Percentiles rank a stretch among this genome's conserved stretches.
Conservation (phyloP, 2,888 invertebrate species). For the Prenolepis imparis region DNA sequence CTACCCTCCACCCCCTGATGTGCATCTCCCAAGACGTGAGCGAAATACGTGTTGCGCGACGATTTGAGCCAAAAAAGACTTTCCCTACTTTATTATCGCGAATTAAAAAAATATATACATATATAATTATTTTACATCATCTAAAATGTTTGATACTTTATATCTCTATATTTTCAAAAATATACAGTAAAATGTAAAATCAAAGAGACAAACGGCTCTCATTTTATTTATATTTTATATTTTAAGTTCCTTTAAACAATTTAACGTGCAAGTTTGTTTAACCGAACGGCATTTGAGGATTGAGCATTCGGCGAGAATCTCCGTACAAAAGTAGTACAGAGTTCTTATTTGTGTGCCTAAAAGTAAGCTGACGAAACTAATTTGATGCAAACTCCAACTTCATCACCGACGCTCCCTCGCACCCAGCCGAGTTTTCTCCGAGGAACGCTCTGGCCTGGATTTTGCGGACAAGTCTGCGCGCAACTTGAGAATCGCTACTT, state of each 20-base stretch:
- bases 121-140: neutral
- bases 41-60: slow-evolving; percentile 47
- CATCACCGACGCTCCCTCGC: slow-evolving; percentile 35
- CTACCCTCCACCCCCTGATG: neutral
- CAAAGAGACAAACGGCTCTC: neutral
- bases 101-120: neutral
- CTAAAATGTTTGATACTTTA: neutral
- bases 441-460: slow-evolving; percentile 36
- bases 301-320: slow-evolving; percentile 2
- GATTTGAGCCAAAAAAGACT: too few species aligned
- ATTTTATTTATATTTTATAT: neutral
- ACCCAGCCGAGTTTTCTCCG: slow-evolving; percentile 31
- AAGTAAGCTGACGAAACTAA: slow-evolving; percentile 52
- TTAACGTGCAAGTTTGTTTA: slow-evolving; percentile 5
- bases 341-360: slow-evolving; percentile 35
- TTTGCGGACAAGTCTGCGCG: slow-evolving; percentile 20
- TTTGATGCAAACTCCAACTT: slow-evolving; percentile 43
- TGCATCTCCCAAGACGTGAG: slow-evolving; percentile 28
- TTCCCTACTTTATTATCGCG: neutral
- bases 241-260: neutral
- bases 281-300: neutral
- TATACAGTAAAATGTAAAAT: neutral
- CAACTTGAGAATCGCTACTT: slow-evolving; percentile 11
- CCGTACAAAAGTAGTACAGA: neutral
- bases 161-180: neutral